phyloP scores from a whole-genome alignment of 2,797 vertebrate species.

The Enteromius thamalakanensis region DNA sequence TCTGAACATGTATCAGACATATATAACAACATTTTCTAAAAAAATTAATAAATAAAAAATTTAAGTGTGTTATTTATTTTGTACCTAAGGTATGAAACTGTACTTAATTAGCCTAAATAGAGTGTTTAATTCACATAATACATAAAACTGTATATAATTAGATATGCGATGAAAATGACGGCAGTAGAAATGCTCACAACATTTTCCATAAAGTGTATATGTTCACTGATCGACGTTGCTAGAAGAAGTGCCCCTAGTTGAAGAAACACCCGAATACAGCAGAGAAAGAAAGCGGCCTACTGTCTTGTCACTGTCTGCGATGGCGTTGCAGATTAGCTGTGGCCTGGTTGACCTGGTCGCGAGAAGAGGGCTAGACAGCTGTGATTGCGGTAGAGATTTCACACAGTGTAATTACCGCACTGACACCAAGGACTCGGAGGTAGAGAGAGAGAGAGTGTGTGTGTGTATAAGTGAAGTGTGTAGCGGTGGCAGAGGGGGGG shows the following conservation, averaged over 20 bases:
- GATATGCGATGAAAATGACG: not conserved
- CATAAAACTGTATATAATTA: not conserved
- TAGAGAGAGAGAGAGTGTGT: constrained; percentile 49
- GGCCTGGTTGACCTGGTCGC: constrained; percentile 78
- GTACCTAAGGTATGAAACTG: not conserved
- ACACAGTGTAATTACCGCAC: constrained; percentile 93
- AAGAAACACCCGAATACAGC: not conserved
- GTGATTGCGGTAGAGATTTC: constrained; percentile 93
- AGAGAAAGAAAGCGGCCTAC: constrained; percentile 36
- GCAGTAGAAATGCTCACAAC: not conserved
- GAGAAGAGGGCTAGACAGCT: constrained; percentile 87
- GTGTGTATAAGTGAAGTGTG: constrained; percentile 33
- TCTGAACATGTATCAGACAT: not conserved
- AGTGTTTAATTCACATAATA: constrained; percentile 6
- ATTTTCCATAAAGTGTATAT: not conserved
- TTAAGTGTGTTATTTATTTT: not conserved
- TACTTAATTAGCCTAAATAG: not conserved
- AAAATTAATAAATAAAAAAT: too few species aligned
- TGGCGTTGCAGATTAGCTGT: constrained; percentile 71
- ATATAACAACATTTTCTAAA: not conserved
- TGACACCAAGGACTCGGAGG: constrained; percentile 83
- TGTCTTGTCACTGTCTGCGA: constrained; percentile 40
- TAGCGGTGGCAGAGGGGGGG: constrained; percentile 18
- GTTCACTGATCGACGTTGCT: not conserved
- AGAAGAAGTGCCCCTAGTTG: not conserved